phyloP scores from a whole-genome alignment of 2,113 vertebrate genomes.

The Epinephelus moara region DNA sequence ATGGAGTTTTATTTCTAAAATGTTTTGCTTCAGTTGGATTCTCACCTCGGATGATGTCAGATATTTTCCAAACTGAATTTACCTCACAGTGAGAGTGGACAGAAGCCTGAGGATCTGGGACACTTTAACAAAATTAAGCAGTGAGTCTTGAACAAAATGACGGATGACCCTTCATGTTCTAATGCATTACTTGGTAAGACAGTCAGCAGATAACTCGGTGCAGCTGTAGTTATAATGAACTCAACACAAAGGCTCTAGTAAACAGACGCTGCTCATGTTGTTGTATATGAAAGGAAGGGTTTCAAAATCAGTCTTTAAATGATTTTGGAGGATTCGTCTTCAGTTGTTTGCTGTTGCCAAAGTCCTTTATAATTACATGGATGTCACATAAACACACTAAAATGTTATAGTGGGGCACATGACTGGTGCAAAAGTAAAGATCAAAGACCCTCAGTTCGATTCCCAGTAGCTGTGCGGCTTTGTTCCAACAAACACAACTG shows the following conservation, averaged over 20 bases:
- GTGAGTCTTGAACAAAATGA: slow-evolving; percentile 1
- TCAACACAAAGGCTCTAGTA: not conserved
- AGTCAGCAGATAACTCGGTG: not conserved
- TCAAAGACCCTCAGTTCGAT: no score
- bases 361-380: not conserved
- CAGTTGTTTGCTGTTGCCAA: not conserved
- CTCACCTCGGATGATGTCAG: not conserved
- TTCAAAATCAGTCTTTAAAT: not conserved
- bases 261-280: slow-evolving; percentile 4
- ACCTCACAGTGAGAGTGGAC: not conserved
- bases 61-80: not conserved
- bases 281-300: not conserved
- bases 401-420: not conserved
- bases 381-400: not conserved
- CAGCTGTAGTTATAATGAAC: not conserved
- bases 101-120: slow-evolving; percentile 7
- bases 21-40: not conserved
- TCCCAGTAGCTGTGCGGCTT: no score
- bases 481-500: no score
- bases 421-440: not conserved
- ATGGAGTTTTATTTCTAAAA: slow-evolving; percentile 1
- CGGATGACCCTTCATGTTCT: not conserved
- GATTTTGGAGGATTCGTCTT: not conserved
- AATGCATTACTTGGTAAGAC: slow-evolving; percentile 1
- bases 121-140: not conserved